These are phyloP conservation scores for Enteromius thamalakanensis DNA, from an alignment of 2,797 vertebrate genomes.

Conservation along the genomic window DNA sequence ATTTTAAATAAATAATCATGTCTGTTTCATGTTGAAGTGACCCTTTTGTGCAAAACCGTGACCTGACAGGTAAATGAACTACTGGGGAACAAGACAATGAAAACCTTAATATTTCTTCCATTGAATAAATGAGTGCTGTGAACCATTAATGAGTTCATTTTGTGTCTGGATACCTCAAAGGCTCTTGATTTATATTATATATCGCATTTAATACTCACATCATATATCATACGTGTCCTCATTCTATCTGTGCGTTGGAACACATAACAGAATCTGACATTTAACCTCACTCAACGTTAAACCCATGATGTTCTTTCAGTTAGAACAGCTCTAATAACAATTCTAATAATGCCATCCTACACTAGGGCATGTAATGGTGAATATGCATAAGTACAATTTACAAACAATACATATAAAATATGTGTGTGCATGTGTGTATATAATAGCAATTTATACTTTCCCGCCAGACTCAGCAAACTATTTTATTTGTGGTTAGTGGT, in stretches of 20 bases:
- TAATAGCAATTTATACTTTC: neutral
- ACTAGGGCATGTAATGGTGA: neutral
- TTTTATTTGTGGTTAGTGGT: neutral
- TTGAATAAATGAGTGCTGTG: constrained; percentile 8
- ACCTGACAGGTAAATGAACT: constrained; percentile 41
- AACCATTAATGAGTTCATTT: constrained; percentile 14
- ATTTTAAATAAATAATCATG: constrained; percentile 38
- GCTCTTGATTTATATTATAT: constrained; percentile 30
- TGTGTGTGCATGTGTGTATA: too few relatives aligned
- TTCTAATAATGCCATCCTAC: neutral
- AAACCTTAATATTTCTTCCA: constrained; percentile 23
- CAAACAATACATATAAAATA: neutral
- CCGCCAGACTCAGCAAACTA: neutral
- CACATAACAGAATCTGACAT: neutral
- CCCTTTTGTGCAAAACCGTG: constrained; percentile 19
- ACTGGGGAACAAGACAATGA: neutral
- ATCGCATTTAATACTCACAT: neutral
- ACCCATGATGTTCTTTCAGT: neutral
- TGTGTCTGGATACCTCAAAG: constrained; percentile 9
- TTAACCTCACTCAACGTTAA: neutral
- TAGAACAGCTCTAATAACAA: neutral
- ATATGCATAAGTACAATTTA: neutral
- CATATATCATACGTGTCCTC: neutral
- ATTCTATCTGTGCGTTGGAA: neutral
- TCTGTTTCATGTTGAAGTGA: constrained; percentile 25